Percentiles rank a stretch among this genome's conserved stretches.
Evolutionary conservation across 37 sponge, comb jelly and placozoan species (phyloP).

Genomic region (Bolinopsis microptera): DNA sequence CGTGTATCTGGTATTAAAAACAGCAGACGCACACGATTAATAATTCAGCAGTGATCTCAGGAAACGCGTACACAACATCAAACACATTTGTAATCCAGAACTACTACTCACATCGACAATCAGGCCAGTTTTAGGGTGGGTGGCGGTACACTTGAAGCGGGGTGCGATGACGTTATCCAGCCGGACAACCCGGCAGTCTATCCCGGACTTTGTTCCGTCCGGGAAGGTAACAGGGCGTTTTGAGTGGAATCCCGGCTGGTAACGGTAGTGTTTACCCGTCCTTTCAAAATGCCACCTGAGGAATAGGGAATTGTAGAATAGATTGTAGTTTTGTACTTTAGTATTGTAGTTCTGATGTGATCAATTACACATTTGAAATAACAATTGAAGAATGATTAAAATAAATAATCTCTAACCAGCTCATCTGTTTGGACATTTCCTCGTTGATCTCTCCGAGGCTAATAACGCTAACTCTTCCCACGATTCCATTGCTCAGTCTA

Average conservation of each 20-base stretch:
- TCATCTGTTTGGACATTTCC: slow-evolving; percentile 50
- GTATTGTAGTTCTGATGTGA: too few species aligned
- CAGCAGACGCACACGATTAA: too few species aligned
- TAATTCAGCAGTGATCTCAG: too few species aligned
- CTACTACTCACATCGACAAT: slow-evolving; percentile 55
- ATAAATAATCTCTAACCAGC: slow-evolving; percentile 12
- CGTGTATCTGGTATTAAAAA: too few species aligned
- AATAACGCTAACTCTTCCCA: slow-evolving; percentile 38
- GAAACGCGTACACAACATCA: too few species aligned
- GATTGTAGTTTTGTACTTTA: too few species aligned
- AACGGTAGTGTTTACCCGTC: slow-evolving; percentile 51
- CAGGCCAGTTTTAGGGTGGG: slow-evolving; percentile 23
- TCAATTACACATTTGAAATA: too few species aligned
- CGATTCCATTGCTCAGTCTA: slow-evolving; percentile 55
- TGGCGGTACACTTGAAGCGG: slow-evolving; percentile 44
- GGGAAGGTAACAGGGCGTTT: slow-evolving; percentile 44
- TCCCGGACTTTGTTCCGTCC: slow-evolving; percentile 53
- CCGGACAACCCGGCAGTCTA: slow-evolving; percentile 38
- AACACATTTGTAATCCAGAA: too few species aligned
- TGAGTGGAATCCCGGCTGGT: slow-evolving; percentile 59
- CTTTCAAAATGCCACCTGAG: slow-evolving; percentile 48
- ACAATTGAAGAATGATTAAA: too few species aligned
- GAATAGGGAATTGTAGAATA: too few species aligned
- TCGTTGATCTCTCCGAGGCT: slow-evolving; percentile 41
- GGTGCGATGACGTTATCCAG: slow-evolving; percentile 33